Evolutionary conservation across 2,888 invertebrate genomes (phyloP).

Genomic region (Aromia moschata): DNA sequence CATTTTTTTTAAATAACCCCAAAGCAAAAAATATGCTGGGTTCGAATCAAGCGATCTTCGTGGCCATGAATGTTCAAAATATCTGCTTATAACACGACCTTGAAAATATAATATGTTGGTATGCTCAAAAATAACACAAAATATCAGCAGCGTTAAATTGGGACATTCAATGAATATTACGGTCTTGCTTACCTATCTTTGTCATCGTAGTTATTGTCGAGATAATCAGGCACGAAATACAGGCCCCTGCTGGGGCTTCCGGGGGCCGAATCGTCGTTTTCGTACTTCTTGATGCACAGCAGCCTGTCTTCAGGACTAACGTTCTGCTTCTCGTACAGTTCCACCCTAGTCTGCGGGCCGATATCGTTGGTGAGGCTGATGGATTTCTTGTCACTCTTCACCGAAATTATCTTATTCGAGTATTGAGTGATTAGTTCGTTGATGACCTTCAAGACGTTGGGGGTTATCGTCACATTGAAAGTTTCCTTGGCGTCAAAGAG

Average conservation of each 20-base stretch:
- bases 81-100: too few relatives aligned
- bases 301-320: slow-evolving; percentile 63
- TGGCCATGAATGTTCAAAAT: too few relatives aligned
- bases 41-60: too few relatives aligned
- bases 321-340: slow-evolving; percentile 66
- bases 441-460: slow-evolving; percentile 68
- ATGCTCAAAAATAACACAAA: too few relatives aligned
- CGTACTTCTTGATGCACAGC: slow-evolving; percentile 69
- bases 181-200: slow-evolving; percentile 61
- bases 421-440: slow-evolving; percentile 61
- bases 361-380: slow-evolving; percentile 72
- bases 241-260: slow-evolving; percentile 65
- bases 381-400: slow-evolving; percentile 57
- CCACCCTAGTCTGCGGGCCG: slow-evolving; percentile 69
- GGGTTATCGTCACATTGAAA: slow-evolving; percentile 75
- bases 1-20: too few relatives aligned
- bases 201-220: slow-evolving; percentile 51
- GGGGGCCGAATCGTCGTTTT: slow-evolving; percentile 70
- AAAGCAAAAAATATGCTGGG: too few relatives aligned
- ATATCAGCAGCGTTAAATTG: too few relatives aligned
- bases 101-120: too few relatives aligned
- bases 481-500: slow-evolving; percentile 74
- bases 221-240: slow-evolving; percentile 32
- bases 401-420: slow-evolving; percentile 60
- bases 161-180: too few relatives aligned